phyloP scores from a whole-genome alignment of 2,113 vertebrate genomes.

The Chunga burmeisteri region DNA sequence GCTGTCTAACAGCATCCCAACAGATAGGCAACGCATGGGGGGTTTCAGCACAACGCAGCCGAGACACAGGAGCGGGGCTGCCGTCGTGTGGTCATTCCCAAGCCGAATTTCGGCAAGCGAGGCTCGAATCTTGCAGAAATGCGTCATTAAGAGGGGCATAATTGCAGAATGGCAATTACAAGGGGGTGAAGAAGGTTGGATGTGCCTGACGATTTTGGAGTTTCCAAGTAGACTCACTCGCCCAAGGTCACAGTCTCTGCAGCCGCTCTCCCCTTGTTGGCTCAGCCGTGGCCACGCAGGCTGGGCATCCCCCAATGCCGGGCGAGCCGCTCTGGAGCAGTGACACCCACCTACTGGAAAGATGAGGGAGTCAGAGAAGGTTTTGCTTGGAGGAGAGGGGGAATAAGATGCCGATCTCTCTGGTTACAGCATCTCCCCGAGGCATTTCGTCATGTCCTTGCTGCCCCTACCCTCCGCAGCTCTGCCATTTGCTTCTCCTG shows the following conservation, averaged over 20 bases:
- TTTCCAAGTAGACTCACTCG: not conserved
- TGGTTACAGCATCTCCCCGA: not conserved
- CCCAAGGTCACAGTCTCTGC: accelerated
- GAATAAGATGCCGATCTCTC: not conserved
- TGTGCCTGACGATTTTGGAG: not conserved
- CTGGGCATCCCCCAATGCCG: accelerated
- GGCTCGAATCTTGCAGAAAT: not conserved
- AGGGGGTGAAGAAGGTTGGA: not conserved
- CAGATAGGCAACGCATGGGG: accelerated
- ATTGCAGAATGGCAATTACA: accelerated
- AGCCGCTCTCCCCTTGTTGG: not conserved
- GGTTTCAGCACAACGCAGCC: accelerated
- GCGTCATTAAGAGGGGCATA: too few relatives aligned
- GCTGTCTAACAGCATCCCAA: not conserved
- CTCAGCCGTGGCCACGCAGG: not conserved
- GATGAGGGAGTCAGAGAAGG: not conserved
- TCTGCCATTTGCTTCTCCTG: accelerated
- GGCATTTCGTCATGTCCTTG: accelerated
- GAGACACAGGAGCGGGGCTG: accelerated
- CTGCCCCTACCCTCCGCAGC: not conserved
- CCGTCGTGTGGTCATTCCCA: not conserved
- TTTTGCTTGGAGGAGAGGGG: not conserved
- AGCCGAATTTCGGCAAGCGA: accelerated
- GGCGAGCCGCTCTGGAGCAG: accelerated
- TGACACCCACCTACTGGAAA: not conserved